Conservation (phyloP, 1,140 invertebrate species). For the Pogonomyrmex barbatus region DNA sequence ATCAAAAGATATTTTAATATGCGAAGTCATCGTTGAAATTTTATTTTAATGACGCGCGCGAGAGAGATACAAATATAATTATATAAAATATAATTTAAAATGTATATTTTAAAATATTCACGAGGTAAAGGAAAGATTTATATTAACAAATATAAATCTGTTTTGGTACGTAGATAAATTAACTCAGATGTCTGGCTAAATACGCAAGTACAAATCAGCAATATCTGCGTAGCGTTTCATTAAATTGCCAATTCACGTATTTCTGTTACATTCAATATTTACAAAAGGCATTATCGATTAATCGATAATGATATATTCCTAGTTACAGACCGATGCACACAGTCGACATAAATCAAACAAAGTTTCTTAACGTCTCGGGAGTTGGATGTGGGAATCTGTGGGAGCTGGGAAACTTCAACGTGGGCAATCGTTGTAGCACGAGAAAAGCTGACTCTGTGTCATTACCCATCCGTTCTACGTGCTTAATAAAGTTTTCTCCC, state of each 20-base stretch:
- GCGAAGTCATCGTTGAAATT: conserved; percentile 10
- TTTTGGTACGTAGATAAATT: conserved; percentile 27
- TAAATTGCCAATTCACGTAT: conserved; percentile 29
- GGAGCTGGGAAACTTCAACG: conserved; percentile 20
- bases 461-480: conserved; percentile 17
- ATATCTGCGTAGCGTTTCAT: conserved; percentile 43
- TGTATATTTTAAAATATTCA: not conserved
- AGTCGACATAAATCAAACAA: conserved; percentile 46
- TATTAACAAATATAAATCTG: conserved; percentile 5
- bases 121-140: no score
- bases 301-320: conserved; percentile 49
- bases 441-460: conserved; percentile 27
- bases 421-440: conserved; percentile 24
- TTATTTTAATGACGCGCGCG: not conserved
- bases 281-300: conserved; percentile 25
- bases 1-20: conserved; percentile 7
- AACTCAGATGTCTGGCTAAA: conserved; percentile 34
- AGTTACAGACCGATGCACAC: conserved; percentile 9
- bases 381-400: not conserved
- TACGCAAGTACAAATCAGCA: not conserved
- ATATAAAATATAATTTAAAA: conserved; percentile 21
- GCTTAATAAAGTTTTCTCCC: conserved; percentile 29
- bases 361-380: conserved; percentile 30
- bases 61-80: not conserved
- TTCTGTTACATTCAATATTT: not conserved